Evolutionary conservation across 2,888 invertebrate species (phyloP), one percentile per base, ranked within the genome.

Genomic region (Amphipoea lucens): DNA sequence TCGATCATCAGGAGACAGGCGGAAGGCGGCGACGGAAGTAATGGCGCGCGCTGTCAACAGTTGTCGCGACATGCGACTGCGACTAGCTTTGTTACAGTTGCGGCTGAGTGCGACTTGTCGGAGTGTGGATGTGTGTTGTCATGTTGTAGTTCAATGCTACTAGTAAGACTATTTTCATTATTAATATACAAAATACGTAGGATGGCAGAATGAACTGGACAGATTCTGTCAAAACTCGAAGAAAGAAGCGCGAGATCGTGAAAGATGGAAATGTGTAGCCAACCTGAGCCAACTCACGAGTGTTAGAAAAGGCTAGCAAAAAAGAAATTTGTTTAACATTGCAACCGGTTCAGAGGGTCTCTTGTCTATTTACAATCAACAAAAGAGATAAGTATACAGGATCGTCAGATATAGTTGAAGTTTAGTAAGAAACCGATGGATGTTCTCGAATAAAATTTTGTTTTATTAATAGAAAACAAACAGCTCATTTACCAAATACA

Each of bases 1-100:
- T 66, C 79, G 70, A 78, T 83, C 76, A 79, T 75, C 79, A 69
- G 87, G 79, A 91, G 94, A 92, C 94, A 94, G 87, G 91, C 93
- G 95, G 95, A 95, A 94, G 93, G 90, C 91, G 91, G 90, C 93
- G 93, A 93, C 95, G 95, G 95, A 95, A 95, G 94, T 93, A 94
- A 94, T 95, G 95, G 92, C 91, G 93, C 90, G 90, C 91, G 90
- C 92, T 93, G 95, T 94, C 94, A 93, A 83, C 92, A 89, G 90
- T 90, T 73, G 79, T 79, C 78, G 82, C 86, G 83, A 81, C 80
- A 84, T 82, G 81, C 77, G 72, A 83, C 84, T 87, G 80, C 89
- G 87, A 85, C 90, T 87, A 78, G 87, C 83, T 74, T 84, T 85
- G 86, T 85, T 82, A 69, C 42, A 36, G 79, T 63, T 75, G 74